A percentile compares a stretch with the other conserved stretches of the same genome.
phyloP scores from a whole-genome alignment of 2,113 vertebrate genomes.

The Mirza zaza region DNA sequence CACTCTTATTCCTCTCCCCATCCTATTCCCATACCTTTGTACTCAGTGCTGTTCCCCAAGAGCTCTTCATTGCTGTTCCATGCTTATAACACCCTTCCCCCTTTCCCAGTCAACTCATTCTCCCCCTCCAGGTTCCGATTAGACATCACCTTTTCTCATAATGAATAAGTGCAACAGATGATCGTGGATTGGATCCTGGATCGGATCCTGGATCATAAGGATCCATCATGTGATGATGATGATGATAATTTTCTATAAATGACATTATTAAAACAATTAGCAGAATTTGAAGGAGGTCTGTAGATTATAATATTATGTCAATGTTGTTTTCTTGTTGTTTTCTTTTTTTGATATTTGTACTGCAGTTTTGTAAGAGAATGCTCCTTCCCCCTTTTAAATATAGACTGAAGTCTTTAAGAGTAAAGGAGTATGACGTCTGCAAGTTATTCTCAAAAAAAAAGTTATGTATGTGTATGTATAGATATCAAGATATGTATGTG shows the following conservation, averaged over 20 bases:
- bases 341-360: too few relatives aligned
- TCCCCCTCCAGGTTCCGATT: background rate
- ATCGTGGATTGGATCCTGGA: background rate
- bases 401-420: background rate
- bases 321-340: background rate
- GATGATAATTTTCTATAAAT: background rate
- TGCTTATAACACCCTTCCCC: background rate
- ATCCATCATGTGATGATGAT: background rate
- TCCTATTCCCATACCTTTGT: background rate
- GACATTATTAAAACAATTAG: background rate
- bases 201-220: too few relatives aligned
- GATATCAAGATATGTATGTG: background rate
- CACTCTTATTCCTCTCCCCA: background rate
- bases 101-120: background rate
- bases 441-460: background rate
- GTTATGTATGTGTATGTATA: background rate
- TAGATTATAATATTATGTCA: background rate
- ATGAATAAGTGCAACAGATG: background rate
- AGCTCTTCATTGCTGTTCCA: background rate
- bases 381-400: background rate
- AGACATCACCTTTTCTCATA: background rate
- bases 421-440: background rate
- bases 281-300: constrained; percentile 6
- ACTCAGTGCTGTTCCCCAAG: background rate
- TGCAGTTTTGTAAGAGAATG: background rate